Base-by-base conservation (phyloP, 2,888 invertebrate genomes). In the Drosophila nigricruria region DNA sequence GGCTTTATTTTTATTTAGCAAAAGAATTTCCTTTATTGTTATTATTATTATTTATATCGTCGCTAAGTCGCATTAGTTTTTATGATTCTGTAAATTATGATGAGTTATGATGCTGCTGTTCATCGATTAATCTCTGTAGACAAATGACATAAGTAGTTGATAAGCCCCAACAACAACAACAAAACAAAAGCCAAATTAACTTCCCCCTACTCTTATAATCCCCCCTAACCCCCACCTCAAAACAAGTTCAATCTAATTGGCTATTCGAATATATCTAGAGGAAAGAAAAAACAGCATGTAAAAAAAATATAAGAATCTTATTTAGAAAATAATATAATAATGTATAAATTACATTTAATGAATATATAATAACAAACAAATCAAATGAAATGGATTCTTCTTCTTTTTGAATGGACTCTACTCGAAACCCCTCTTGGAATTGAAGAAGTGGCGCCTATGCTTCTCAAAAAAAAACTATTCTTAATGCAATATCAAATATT, bases 21-120 rank as follows among this genome's bases (percentile, higher is more conserved):
- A 70, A 62, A 75, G 68, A 85, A 80, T 88, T 88, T 83, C 87
- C 87, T 88, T 88, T 83, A 79, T 68, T 66, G 67, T 82, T 70
- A 73, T 78, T 74, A 84, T 81, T 78, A 82, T 83, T 74, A 82
- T 73, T 82, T 86, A 65, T 76, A 88, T 62, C 59, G 58, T 47
- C 47, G 47, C 67, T 88, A 88, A 78, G 73, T 62, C 47, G 57
- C 52, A 50, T 76, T 47, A 78, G 73, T 57, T 65, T 30, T 56
- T 77, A 67, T 58, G 32, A 49, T 65, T 63, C 49, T 79, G 52
- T 77, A 79, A 79, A 70, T 79, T 77, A 77, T 77, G 70, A 77
- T 77, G 70, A 77, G 58, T 69, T 70, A 36, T 52, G 23, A 53
- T 25, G 20, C 32, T 52, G 34, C 23, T 18, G 9, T 60, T 57